A percentile compares a stretch with the other conserved stretches of the same genome.
These are phyloP conservation scores for Pituophis catenifer DNA, from an alignment of 2,113 vertebrate species.

Conservation along the genomic window DNA sequence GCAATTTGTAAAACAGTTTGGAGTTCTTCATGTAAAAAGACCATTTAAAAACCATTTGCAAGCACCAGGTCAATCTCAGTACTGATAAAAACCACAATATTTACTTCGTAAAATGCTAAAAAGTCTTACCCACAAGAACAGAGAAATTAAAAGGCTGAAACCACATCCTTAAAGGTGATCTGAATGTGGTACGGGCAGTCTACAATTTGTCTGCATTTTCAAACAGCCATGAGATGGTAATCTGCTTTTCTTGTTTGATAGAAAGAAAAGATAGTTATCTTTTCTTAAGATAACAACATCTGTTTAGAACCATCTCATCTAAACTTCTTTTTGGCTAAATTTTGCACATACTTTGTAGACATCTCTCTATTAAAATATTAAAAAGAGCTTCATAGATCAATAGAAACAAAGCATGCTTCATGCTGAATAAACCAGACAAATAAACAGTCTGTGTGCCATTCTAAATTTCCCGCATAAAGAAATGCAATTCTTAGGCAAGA, in stretches of 20 bases:
- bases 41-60: constrained; percentile 24
- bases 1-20: constrained; percentile 5
- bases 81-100: constrained; percentile 21
- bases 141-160: constrained; percentile 11
- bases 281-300: background rate
- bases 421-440: background rate
- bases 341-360: constrained; percentile 4
- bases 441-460: background rate
- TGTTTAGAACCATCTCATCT: background rate
- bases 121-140: background rate
- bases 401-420: background rate
- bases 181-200: background rate
- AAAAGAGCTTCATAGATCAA: background rate
- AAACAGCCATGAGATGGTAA: background rate
- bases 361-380: background rate
- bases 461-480: background rate
- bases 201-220: background rate
- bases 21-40: constrained; percentile 29
- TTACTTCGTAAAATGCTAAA: background rate
- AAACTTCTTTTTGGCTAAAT: background rate
- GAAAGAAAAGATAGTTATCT: background rate
- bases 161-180: constrained; percentile 1
- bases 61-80: background rate
- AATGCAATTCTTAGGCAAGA: background rate
- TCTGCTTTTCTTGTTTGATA: background rate